phyloP scores from a whole-genome alignment of 53 echinoderm and acorn worm species.

The Luidia sarsii region DNA sequence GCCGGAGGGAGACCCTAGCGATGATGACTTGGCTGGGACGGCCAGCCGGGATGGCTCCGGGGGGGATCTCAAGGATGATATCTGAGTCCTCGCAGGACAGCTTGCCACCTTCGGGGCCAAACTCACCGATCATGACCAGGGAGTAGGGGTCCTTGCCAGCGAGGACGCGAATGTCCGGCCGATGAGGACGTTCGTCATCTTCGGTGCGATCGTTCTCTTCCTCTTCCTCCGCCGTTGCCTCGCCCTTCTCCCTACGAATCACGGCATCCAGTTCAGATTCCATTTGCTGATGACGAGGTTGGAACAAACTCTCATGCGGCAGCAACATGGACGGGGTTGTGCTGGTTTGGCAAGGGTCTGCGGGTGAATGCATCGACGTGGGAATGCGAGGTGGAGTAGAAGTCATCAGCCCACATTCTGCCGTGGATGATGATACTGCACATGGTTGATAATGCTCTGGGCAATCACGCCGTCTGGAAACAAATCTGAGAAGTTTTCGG shows the following conservation, averaged over 20 bases:
- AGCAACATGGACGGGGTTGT: not conserved
- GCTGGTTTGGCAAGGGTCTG: not conserved
- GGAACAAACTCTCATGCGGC: no score
- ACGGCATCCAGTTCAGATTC: slow-evolving; percentile 33
- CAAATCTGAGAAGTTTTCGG: no score
- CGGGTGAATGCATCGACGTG: no score
- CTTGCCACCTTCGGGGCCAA: slow-evolving; percentile 62
- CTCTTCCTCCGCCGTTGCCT: not conserved
- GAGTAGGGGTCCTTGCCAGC: slow-evolving; percentile 53
- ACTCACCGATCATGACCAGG: slow-evolving; percentile 58
- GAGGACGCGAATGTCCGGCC: not conserved
- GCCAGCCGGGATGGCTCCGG: slow-evolving; percentile 68
- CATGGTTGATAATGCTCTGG: no score
- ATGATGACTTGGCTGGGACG: slow-evolving; percentile 46
- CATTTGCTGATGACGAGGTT: not conserved
- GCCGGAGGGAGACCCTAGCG: slow-evolving; percentile 49
- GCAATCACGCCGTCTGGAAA: no score
- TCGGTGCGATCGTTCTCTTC: no score
- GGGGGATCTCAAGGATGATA: slow-evolving; percentile 64
- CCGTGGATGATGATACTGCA: no score
- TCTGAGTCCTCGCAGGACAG: slow-evolving; percentile 60
- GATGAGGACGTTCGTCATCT: not conserved
- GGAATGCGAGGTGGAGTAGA: no score
- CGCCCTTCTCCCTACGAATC: not conserved
- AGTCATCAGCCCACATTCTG: no score